A percentile compares a stretch with the other conserved stretches of the same genome.
phyloP scores from a whole-genome alignment of 2,888 invertebrate species.

The Blastobasis lacticolella region DNA sequence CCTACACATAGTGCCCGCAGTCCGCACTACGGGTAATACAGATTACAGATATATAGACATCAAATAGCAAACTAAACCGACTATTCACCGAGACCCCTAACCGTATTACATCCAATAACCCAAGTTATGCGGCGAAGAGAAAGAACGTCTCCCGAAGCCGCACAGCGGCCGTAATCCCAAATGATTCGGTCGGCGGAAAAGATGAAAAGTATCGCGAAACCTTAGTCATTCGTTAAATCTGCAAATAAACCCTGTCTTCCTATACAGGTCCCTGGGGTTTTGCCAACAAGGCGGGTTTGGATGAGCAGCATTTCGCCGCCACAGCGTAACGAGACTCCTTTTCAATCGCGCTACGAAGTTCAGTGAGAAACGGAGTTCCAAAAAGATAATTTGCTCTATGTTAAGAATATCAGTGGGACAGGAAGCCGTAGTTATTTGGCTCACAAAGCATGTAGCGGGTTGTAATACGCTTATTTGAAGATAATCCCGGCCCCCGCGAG shows the following conservation, averaged over 20 bases:
- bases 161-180: slow-evolving; percentile 26
- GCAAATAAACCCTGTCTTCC: slow-evolving; percentile 41
- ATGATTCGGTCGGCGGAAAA: slow-evolving; percentile 30
- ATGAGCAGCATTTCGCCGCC: slow-evolving; percentile 9
- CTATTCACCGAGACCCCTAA: no score
- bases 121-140: no score
- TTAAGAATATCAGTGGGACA: not conserved
- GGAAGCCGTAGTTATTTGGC: slow-evolving; percentile 52
- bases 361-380: no score
- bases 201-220: slow-evolving; percentile 38
- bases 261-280: slow-evolving; percentile 37
- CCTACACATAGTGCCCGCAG: not conserved
- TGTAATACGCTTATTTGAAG: slow-evolving; percentile 65
- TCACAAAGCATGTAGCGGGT: slow-evolving; percentile 48
- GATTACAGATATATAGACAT: not conserved
- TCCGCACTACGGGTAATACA: not conserved
- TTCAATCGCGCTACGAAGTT: no score
- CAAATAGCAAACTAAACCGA: not conserved
- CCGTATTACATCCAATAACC: no score
- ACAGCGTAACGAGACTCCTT: slow-evolving; percentile 16
- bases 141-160: slow-evolving; percentile 1
- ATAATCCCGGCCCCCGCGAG: slow-evolving; percentile 42
- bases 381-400: no score
- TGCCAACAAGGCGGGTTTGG: slow-evolving; percentile 17
- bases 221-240: slow-evolving; percentile 43